Base-by-base conservation (phyloP, 1,140 invertebrate genomes). In the Lepidurus apus region DNA sequence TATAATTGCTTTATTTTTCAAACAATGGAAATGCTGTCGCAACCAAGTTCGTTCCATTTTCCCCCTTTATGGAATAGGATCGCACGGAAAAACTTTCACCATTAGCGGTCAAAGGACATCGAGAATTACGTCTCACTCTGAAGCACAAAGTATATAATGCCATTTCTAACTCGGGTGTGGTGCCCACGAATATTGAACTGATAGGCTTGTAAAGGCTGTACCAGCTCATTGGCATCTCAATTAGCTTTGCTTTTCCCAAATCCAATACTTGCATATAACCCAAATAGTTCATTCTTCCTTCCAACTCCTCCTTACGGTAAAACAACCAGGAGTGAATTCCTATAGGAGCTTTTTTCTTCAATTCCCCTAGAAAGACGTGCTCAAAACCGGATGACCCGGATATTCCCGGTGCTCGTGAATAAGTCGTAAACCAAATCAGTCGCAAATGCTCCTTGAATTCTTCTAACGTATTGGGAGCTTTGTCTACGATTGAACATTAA, bases 161-260 rank as follows among this genome's bases (percentile, higher is more conserved):
- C 85, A 98, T 90, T 86, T 98, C 96, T 81, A 97, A 88, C 86
- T 97, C 96, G 0, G 95, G 96, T 79, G 94, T 95, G 4, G 94
- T 96, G 26, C 95, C 95, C 79, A 97, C 88, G 82, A 97, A 95
- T 85, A 96, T 88, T 1, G 90, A 89, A 42, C 91, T 91, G 0
- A 92, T 90, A 1, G 91, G 91, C 84, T 96, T 97, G 77, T 90
- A 88, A 3, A 89, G 85, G 0, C 89, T 89, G 83, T 91, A 89
- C 86, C 93, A 93, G 47, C 87, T 89, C 76, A 80, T 34, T 8
- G 79, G 79, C 79, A 80, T 42, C 42, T 78, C 76, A 47, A 79
- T 43, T 13, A 79, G 45, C 45, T 24, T 26, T 42, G 74, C 77
- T 24, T 45, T 43, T 73, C 77, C 77, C 7, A 78, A n/a, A 43